Base-by-base conservation (phyloP, 2,888 invertebrate species). In the Phyto melanocephala region DNA sequence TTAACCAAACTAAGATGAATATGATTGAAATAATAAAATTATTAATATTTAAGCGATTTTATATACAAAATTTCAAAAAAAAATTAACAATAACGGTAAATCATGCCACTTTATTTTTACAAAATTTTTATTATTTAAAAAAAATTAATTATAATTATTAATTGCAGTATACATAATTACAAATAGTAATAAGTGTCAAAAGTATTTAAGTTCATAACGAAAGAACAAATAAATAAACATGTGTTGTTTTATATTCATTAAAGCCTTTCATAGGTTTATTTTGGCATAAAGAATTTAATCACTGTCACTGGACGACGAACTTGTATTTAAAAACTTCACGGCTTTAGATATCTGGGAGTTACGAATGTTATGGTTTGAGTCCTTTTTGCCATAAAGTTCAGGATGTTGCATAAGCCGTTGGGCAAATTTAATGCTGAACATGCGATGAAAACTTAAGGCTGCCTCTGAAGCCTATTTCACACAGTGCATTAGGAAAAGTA, bases 381-480 rank as follows among this genome's bases (percentile, higher is more conserved):
- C 82, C 79, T 79, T 82, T 78, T 76, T 78, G 58, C 65, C 65
- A 65, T 50, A 47, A 50, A 80, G 58, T 70, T 72, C 75, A 7
- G 80, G 80, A 70, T 77, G 80, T 60, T 77, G 77, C 74, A 80
- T 77, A 35, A 83, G 20, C 0, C 68, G 35, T 63, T 83, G 70
- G 56, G 81, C 81, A 71, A 82, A 63, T 71, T 76, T 79, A 58
- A 85, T 85, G 87, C 94, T 93, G 92, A 95, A 94, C 89, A 95
- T 93, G 91, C 95, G 94, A 91, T 95, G 95, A 89, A 95, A 92
- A 91, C 93, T 93, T 90, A 94, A 92, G 88, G 93, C 93, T 90
- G 94, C 93, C 91, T 93, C 92, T 89, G 92, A 93, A 88, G 94
- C 95, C 95, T 95, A n/a, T 67, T 65, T 93, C 89, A 15, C 22